Base-by-base conservation (phyloP, 2,113 vertebrate species). In the Telmatochromis brachygnathus region DNA sequence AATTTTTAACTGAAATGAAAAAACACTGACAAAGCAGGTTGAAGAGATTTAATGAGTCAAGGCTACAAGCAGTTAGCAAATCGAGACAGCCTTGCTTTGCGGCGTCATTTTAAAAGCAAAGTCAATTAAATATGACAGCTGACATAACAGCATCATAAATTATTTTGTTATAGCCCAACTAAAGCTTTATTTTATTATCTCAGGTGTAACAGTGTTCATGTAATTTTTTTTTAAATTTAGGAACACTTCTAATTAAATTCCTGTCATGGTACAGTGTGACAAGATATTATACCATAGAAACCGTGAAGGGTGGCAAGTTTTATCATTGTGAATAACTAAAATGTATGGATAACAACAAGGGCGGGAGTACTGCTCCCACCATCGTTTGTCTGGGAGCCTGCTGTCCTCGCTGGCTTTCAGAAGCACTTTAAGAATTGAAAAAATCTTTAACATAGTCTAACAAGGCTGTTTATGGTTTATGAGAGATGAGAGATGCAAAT, bases 151-250 rank as follows among this genome's bases (percentile, higher is more conserved):
- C 42, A 30, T 75, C 70, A 75, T 75, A 49, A 75, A 30, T 75
- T 47, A 49, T 19, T 75, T 75, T 12, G 23, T 77, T 77, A 49
- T 77, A 77, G 70, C 42, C 15, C 42, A 19, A 77, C 26, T 0
- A 49, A 47, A 75, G 9, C 6, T 30, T 28, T 49, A 75, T 49
- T 49, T 49, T 75, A 75, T 45, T 15, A 47, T 19, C 42, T 75
- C 70, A 30, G 70, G 70, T 12, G 23, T 19, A 49, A 30, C 42
- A 19, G 21, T 2, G 15, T 30, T 47, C 70, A 47, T 75, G 23
- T 5, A 0, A 5, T 4, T 77, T 45, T 26, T 23, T 73, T 62
- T 19, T 0, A 0, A 28, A 19, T 7, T 49, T 77, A 4, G 14
- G 42, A 19, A 49, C 42, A 49, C 26, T 77, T 77, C 26, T 77